These are phyloP conservation scores for Oncorhynchus mykiss DNA, from an alignment of 2,113 vertebrate species.

Conservation along the genomic window DNA sequence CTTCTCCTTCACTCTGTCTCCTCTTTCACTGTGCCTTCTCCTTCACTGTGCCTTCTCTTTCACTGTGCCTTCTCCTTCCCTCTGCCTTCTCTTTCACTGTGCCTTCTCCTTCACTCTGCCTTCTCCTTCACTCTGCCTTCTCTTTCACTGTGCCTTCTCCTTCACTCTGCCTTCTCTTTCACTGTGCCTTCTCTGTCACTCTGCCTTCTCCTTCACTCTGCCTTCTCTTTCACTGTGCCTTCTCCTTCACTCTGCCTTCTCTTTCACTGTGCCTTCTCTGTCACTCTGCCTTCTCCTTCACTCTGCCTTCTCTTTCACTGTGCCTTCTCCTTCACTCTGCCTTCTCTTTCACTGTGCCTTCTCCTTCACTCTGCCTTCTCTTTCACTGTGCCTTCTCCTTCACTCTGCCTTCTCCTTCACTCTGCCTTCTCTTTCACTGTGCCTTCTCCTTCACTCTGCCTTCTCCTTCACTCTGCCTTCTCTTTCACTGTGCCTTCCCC, in stretches of 20 bases:
- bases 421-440: not conserved
- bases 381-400: not conserved
- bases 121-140: no score
- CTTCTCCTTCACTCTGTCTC: no score
- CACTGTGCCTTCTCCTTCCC: not conserved
- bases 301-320: conserved; percentile 12
- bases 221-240: not conserved
- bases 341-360: conserved; percentile 3
- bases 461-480: no score
- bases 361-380: no score
- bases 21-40: conserved; percentile 7
- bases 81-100: conserved; percentile 40
- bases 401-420: conserved; percentile 3
- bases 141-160: conserved; percentile 47
- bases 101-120: conserved; percentile 14
- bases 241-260: conserved; percentile 24
- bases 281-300: conserved; percentile 2
- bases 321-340: conserved; percentile 38
- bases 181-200: conserved; percentile 1
- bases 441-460: conserved; percentile 7
- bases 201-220: no score
- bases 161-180: no score
- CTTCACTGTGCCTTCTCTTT: no score
- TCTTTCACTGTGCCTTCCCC: conserved; percentile 5
- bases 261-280: conserved; percentile 44